phyloP scores from a whole-genome alignment of 1,140 invertebrate species.

The Drosophila tani region DNA sequence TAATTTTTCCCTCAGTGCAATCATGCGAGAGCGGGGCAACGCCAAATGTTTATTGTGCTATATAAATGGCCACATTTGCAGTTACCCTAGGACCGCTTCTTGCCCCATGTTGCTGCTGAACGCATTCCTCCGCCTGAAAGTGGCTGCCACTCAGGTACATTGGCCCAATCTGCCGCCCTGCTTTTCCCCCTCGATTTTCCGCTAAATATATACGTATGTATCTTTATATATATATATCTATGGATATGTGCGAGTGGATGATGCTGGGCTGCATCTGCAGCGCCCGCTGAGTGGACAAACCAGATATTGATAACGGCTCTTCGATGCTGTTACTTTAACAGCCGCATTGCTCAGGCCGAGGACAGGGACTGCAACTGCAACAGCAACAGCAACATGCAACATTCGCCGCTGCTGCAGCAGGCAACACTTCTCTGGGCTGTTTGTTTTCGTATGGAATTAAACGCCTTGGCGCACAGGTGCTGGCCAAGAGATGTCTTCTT shows the following conservation, averaged over 20 bases:
- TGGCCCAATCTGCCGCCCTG: conserved; percentile 79
- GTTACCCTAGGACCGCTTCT: conserved; percentile 72
- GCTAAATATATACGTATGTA: conserved; percentile 20
- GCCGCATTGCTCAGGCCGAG: conserved; percentile 67
- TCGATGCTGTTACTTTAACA: conserved; percentile 81
- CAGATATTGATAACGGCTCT: conserved; percentile 85
- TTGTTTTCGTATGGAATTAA: conserved; percentile 80
- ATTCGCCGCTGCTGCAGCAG: conserved; percentile 63
- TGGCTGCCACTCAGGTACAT: conserved; percentile 82
- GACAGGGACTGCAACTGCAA: conserved; percentile 51
- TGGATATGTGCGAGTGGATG: conserved; percentile 44
- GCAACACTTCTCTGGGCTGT: conserved; percentile 71
- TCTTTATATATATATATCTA: conserved; percentile 1
- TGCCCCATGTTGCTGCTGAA: conserved; percentile 51
- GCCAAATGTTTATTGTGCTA: conserved; percentile 83
- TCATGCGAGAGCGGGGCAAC: conserved; percentile 67
- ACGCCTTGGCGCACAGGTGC: conserved; percentile 74
- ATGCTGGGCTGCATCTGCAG: conserved; percentile 53
- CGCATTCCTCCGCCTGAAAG: conserved; percentile 79
- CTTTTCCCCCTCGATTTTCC: conserved; percentile 38
- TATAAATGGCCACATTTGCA: conserved; percentile 82
- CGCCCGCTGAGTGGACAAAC: conserved; percentile 82
- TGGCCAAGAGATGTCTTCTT: conserved; percentile 60
- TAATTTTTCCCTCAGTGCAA: conserved; percentile 39
- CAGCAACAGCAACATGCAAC: conserved; percentile 64